These are phyloP conservation scores for Pantherophis alleghaniensis DNA, from an alignment of 2,797 vertebrate genomes.

Conservation along the genomic window DNA sequence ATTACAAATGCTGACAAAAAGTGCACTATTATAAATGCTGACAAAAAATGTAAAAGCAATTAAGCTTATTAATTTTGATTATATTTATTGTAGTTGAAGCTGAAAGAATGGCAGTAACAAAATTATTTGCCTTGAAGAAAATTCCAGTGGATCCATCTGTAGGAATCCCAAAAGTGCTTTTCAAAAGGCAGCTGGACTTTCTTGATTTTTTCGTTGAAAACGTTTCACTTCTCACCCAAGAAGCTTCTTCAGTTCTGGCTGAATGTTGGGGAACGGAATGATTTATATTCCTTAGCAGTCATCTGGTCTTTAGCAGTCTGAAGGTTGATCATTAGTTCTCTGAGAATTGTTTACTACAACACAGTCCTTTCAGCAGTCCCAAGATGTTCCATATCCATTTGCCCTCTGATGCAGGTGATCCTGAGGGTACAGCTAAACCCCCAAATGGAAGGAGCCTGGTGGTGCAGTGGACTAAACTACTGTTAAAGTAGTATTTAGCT, in stretches of 20 bases:
- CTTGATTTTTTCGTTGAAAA: background rate
- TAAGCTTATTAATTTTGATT: background rate
- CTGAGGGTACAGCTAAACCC: background rate
- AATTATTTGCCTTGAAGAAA: background rate
- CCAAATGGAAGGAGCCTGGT: background rate
- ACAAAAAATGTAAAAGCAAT: background rate
- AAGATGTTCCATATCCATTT: background rate
- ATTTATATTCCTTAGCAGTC: background rate
- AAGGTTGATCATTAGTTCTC: background rate
- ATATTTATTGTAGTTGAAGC: background rate
- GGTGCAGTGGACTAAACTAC: too few relatives aligned
- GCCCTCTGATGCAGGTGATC: background rate
- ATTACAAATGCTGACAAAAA: background rate
- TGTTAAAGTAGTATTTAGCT: too few relatives aligned
- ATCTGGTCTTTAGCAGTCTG: background rate
- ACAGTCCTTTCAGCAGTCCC: background rate
- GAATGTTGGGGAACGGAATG: background rate
- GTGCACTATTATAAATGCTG: background rate
- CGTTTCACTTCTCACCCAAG: background rate
- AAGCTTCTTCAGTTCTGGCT: background rate
- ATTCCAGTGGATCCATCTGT: background rate
- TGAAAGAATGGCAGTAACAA: background rate
- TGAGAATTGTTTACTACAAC: background rate
- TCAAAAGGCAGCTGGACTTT: background rate
- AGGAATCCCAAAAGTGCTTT: background rate